These are phyloP conservation scores for Phyto melanocephala DNA, from an alignment of 2,888 invertebrate species.

Conservation along the genomic window DNA sequence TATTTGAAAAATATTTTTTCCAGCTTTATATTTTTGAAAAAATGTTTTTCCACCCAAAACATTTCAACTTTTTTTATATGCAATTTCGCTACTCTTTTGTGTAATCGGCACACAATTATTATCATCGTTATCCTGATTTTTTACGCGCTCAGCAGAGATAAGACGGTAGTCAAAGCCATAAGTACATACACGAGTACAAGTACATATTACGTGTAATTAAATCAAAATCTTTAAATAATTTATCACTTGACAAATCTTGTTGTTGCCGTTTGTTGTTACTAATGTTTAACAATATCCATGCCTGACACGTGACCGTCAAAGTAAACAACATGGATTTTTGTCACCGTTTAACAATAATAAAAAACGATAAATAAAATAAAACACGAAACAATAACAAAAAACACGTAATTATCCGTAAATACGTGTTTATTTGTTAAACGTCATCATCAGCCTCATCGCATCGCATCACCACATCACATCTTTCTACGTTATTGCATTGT, in stretches of 20 bases:
- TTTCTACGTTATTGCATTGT: not conserved
- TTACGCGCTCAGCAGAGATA: slow-evolving; percentile 9
- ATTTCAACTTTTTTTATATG: no score
- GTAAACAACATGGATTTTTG: slow-evolving; percentile 61
- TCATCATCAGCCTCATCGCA: slow-evolving; percentile 46
- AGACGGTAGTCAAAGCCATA: slow-evolving; percentile 5
- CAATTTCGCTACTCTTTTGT: no score
- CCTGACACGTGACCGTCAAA: slow-evolving; percentile 61
- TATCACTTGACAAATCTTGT: slow-evolving; percentile 58
- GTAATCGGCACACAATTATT: not conserved
- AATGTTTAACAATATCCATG: slow-evolving; percentile 47
- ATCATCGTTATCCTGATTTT: slow-evolving; percentile 13
- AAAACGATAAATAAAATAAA: slow-evolving; percentile 17
- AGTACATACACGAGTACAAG: slow-evolving; percentile 32
- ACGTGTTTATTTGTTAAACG: slow-evolving; percentile 65
- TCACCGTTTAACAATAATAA: slow-evolving; percentile 53
- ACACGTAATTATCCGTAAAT: slow-evolving; percentile 64
- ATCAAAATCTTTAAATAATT: slow-evolving; percentile 57
- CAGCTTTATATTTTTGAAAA: no score
- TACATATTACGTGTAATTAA: slow-evolving; percentile 51
- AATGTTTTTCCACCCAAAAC: no score
- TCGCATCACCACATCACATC: slow-evolving; percentile 31
- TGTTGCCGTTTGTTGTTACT: slow-evolving; percentile 10
- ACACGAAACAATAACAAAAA: slow-evolving; percentile 56
- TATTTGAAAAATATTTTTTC: no score